Evolutionary conservation across 1,140 invertebrate species (phyloP), one percentile per base, ranked within the genome.

Genomic region (Luehdorfia chinensis): DNA sequence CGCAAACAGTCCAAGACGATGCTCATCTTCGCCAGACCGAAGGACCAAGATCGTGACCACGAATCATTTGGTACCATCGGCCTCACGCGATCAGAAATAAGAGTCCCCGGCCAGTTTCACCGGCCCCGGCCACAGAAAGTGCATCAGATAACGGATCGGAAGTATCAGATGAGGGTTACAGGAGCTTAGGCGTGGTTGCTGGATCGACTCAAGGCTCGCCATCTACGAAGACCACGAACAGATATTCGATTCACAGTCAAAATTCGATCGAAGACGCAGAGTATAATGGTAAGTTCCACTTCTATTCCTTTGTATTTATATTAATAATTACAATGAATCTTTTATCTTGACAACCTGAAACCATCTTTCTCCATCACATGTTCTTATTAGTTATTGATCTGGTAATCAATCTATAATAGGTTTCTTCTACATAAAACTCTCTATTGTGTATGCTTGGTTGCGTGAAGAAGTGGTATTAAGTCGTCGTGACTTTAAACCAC

Each of bases 151-250:
- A 94, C 57, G 93, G 94, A 1, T 95, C 94, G 46, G 94, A 95
- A 72, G 93, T 95, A 11, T 95, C 94, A 28, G 94, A 96, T 78
- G 94, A 95, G 70, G 94, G 94, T 2, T 96, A 96, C 67, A 90
- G 94, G 64, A 95, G 93, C 66, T 77, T 95, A 55, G 93, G 93
- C 4, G 87, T 93, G 14, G 89, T 93, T 16, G 92, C 88, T 13
- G 83, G 60, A 44, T 87, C 78, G 2, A 75, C 80, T 1, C 85
- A 87, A 46, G 76, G 75, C 0, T 87, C 79, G 16, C 87, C 75
- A 2, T 83, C 75, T 4, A 79, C 69, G 34, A 80, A 79, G 43
- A 75, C 77, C 0, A 89, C 88, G 70, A 91, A 89, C 77, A 75
- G 90, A 73, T 88, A 89, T 39, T 92, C 90, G 37, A 71, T 91